phyloP scores from a whole-genome alignment of 1,140 invertebrate species.

The Hermatobates lingyangjiaoensis region DNA sequence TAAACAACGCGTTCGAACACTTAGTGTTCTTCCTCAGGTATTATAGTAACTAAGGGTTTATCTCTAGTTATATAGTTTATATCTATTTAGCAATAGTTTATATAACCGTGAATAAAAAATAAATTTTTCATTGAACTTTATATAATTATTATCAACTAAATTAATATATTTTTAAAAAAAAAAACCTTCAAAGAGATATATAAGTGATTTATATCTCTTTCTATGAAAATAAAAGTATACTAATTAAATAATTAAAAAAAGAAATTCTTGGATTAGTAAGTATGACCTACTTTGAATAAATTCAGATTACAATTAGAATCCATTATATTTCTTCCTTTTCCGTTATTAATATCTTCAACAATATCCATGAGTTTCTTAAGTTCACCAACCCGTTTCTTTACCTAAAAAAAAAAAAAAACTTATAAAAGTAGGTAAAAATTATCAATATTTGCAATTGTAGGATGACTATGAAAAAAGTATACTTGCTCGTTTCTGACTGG shows the following conservation, averaged over 20 bases:
- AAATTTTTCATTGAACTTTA: no score
- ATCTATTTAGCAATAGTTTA: no score
- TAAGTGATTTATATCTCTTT: no score
- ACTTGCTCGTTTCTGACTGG: constrained; percentile 23
- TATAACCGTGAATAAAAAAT: no score
- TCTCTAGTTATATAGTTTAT: no score
- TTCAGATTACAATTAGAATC: constrained; percentile 24
- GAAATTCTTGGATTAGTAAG: no score
- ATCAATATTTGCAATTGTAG: background rate
- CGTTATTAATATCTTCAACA: constrained; percentile 32
- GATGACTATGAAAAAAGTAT: constrained; percentile 1
- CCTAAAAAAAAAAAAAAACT: constrained; percentile 19
- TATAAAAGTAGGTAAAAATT: background rate
- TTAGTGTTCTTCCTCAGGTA: no score
- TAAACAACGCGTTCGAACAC: no score
- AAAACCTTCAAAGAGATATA: no score
- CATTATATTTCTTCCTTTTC: constrained; percentile 32
- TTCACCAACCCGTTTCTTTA: constrained; percentile 32
- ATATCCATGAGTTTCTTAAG: constrained; percentile 32
- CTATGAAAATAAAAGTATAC: background rate
- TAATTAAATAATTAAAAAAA: background rate
- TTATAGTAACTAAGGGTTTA: no score
- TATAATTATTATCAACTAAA: no score
- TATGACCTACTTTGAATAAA: constrained; percentile 19
- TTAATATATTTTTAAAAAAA: no score